These are phyloP conservation scores for Antechinus stuartii DNA, from an alignment of 2,113 vertebrate species.

Conservation along the genomic window DNA sequence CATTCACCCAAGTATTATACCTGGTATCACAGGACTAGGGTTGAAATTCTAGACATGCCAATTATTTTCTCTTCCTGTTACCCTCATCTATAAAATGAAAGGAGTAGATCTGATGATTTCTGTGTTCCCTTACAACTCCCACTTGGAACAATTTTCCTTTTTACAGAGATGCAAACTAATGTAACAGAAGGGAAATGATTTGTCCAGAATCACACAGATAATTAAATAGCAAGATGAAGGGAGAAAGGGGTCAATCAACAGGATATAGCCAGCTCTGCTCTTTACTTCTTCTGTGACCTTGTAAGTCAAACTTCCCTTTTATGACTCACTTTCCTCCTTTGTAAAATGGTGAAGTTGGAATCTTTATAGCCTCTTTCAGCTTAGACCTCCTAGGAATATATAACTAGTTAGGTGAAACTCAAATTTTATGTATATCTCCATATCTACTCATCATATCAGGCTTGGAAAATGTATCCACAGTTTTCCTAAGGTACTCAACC, in stretches of 20 bases:
- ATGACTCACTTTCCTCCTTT: background rate
- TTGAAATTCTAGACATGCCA: background rate
- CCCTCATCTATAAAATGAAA: background rate
- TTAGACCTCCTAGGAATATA: background rate
- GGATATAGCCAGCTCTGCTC: background rate
- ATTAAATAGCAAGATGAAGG: background rate
- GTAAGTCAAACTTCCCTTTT: background rate
- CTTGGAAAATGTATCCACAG: background rate
- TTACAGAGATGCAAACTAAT: background rate
- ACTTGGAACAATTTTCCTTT: background rate
- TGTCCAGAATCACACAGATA: background rate
- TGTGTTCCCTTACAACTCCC: background rate
- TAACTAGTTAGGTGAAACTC: background rate
- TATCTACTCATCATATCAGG: background rate
- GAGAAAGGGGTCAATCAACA: background rate
- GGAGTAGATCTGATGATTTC: background rate
- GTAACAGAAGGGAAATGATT: background rate
- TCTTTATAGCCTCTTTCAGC: background rate
- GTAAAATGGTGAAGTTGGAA: background rate
- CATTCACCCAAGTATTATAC: background rate
- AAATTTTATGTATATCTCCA: background rate
- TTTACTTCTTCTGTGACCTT: background rate
- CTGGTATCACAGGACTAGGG: background rate
- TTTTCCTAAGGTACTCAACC: background rate
- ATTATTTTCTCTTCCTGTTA: background rate